Percentiles rank a stretch among this genome's conserved stretches.
Conservation (phyloP, 2,113 vertebrate genomes). For the Lontra canadensis region DNA sequence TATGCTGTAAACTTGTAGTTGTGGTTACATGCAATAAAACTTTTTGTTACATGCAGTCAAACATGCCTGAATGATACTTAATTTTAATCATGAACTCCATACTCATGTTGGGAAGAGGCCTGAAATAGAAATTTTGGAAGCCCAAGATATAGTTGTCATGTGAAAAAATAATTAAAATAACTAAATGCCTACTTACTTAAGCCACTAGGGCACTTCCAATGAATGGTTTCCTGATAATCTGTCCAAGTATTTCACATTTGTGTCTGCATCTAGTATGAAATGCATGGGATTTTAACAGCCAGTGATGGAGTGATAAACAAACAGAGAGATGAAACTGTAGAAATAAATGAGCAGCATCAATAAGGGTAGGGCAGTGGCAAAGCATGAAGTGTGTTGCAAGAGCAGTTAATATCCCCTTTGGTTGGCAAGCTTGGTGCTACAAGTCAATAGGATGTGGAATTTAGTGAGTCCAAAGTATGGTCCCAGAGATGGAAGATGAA, state of each 20-base stretch:
- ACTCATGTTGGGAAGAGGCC: not conserved
- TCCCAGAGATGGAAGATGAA: not conserved
- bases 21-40: not conserved
- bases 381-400: not conserved
- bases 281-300: not conserved
- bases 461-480: not conserved
- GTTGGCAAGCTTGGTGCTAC: not conserved
- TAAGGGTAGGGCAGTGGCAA: not conserved
- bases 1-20: not conserved
- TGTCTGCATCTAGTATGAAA: not conserved
- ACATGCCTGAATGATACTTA: not conserved
- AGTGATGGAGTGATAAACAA: not conserved
- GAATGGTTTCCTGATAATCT: not conserved
- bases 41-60: constrained; percentile 10
- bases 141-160: not conserved
- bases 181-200: constrained; percentile 16
- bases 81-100: constrained; percentile 21
- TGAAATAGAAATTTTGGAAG: not conserved
- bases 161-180: constrained; percentile 41
- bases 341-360: not conserved
- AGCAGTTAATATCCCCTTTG: not conserved
- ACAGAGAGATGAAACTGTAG: not conserved
- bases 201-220: not conserved
- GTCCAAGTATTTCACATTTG: not conserved
- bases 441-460: not conserved